phyloP scores from a whole-genome alignment of 2,113 vertebrate species.

The Oryzias woworae region DNA sequence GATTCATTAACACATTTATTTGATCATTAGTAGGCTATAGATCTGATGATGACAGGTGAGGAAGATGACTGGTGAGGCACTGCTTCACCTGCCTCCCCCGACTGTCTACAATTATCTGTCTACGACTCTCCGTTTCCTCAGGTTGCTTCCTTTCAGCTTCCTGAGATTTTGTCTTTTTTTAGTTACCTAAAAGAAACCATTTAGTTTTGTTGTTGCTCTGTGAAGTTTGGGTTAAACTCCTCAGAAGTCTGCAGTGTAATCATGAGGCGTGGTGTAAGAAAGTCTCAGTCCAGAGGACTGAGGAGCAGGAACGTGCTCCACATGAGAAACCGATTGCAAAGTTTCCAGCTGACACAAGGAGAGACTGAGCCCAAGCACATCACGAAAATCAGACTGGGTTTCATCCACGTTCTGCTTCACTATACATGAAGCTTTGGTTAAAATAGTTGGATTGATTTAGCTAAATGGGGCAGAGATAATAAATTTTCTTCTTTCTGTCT shows the following conservation, averaged over 20 bases:
- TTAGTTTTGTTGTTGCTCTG: constrained; percentile 55
- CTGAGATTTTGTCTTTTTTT: constrained; percentile 25
- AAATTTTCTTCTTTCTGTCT: too few relatives aligned
- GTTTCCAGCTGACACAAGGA: constrained; percentile 21
- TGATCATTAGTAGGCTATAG: too few relatives aligned
- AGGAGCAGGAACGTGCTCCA: constrained; percentile 24
- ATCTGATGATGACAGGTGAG: too few relatives aligned
- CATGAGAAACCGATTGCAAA: constrained; percentile 18
- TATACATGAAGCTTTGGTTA: too few relatives aligned
- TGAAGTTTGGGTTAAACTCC: constrained; percentile 48
- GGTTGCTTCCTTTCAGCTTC: constrained; percentile 21
- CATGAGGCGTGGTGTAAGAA: constrained; percentile 37
- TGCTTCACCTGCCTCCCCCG: too few relatives aligned
- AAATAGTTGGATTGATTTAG: too few relatives aligned
- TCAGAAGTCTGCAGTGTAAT: constrained; percentile 44
- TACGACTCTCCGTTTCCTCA: constrained; percentile 9
- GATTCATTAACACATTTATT: too few relatives aligned
- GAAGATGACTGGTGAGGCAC: too few relatives aligned
- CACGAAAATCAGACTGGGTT: too few relatives aligned
- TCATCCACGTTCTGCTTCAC: too few relatives aligned
- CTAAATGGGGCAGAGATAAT: too few relatives aligned
- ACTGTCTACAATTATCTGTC: background rate
- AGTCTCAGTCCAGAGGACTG: constrained; percentile 29
- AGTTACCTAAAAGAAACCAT: constrained; percentile 38
- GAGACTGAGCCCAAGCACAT: too few relatives aligned